Percentiles rank a stretch among this genome's conserved stretches.
Evolutionary conservation across 2,797 vertebrate species (phyloP).

Genomic region (Xenopus petersii): DNA sequence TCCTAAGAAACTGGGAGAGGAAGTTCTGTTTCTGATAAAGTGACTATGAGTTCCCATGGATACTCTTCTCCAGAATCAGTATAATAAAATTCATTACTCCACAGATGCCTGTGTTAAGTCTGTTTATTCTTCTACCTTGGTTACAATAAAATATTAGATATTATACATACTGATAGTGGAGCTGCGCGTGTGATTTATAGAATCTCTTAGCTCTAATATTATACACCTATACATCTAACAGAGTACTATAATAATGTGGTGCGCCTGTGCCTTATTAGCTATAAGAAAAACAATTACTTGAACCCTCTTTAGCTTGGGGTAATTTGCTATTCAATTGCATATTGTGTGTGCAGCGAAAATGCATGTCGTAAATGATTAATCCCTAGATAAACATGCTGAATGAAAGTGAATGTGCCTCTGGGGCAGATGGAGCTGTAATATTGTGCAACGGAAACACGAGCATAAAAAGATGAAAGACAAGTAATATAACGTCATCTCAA

Average conservation of each 20-base stretch:
- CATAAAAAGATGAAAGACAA: conserved; percentile 23
- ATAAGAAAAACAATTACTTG: conserved; percentile 25
- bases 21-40: too few species aligned
- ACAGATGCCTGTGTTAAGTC: too few species aligned
- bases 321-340: conserved; percentile 26
- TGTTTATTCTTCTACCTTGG: too few species aligned
- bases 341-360: conserved; percentile 33
- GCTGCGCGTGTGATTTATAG: too few species aligned
- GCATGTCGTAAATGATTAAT: conserved; percentile 51
- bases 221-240: too few species aligned
- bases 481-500: not conserved
- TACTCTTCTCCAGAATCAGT: too few species aligned
- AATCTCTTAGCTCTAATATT: not conserved
- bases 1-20: too few species aligned
- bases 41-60: too few species aligned
- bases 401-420: conserved; percentile 44
- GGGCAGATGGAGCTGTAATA: conserved; percentile 37
- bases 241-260: not conserved
- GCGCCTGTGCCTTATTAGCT: conserved; percentile 15
- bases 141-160: too few species aligned
- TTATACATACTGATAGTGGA: too few species aligned
- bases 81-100: too few species aligned
- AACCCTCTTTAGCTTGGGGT: not conserved
- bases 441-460: conserved; percentile 7
- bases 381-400: conserved; percentile 40